Conservation (phyloP, 2,888 invertebrate species). For the Sinotaia quadrata region DNA sequence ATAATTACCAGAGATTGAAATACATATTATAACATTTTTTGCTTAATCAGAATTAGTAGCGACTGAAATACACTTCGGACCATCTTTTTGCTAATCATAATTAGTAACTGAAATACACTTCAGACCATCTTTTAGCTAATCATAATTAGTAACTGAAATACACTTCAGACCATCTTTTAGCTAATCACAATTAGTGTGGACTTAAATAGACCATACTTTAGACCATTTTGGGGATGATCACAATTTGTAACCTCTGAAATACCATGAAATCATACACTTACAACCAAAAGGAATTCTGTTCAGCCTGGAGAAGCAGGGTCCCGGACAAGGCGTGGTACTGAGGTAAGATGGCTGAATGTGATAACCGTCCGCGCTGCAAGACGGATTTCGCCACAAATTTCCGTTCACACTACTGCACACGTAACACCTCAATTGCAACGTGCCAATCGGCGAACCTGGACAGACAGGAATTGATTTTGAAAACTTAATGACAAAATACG, state of each 20-base stretch:
- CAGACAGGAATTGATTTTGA: too few species aligned
- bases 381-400: slow-evolving; percentile 23
- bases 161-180: too few species aligned
- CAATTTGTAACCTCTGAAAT: too few species aligned
- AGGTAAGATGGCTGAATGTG: not conserved
- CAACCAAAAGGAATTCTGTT: slow-evolving; percentile 32
- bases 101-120: not conserved
- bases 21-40: too few species aligned
- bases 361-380: slow-evolving; percentile 16
- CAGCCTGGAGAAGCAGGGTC: slow-evolving; percentile 28
- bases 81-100: too few species aligned
- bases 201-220: too few species aligned
- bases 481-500: too few species aligned
- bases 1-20: too few species aligned
- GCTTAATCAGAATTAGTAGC: too few species aligned
- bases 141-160: not conserved
- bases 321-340: not conserved
- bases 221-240: too few species aligned
- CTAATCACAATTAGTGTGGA: too few species aligned
- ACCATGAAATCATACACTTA: not conserved
- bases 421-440: slow-evolving; percentile 29
- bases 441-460: slow-evolving; percentile 25
- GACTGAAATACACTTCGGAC: too few species aligned
- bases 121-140: not conserved
- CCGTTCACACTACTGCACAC: slow-evolving; percentile 28